Evolutionary conservation across 2,888 invertebrate genomes (phyloP).

Genomic region (Napeogenes sylphis): DNA sequence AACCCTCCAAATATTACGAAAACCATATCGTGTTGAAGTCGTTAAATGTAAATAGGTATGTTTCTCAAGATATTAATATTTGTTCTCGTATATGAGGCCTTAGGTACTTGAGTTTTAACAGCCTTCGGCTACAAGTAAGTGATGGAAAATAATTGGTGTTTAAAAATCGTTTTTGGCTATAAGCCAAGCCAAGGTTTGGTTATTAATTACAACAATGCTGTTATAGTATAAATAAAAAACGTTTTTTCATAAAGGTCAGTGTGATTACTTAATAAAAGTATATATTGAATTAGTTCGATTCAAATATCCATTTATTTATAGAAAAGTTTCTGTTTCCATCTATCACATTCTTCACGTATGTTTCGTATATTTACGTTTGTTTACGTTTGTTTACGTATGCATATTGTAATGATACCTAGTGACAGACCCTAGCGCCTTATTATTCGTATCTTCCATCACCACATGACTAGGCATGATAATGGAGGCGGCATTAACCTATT

Average conservation of each 20-base stretch:
- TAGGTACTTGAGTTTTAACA: constrained; percentile 21
- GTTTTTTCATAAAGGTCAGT: not conserved
- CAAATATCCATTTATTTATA: not conserved
- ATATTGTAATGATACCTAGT: too few species aligned
- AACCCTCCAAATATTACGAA: not conserved
- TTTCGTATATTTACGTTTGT: not conserved
- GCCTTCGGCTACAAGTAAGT: constrained; percentile 19
- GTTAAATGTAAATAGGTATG: constrained; percentile 10
- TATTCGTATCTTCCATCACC: constrained; percentile 48
- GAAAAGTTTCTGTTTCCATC: not conserved
- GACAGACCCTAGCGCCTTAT: constrained; percentile 25
- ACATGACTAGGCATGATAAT: constrained; percentile 70
- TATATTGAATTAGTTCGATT: not conserved
- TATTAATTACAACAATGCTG: constrained; percentile 6
- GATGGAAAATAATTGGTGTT: constrained; percentile 15
- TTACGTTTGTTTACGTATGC: too few species aligned
- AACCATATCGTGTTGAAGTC: constrained; percentile 9
- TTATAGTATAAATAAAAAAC: not conserved
- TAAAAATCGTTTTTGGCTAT: constrained; percentile 6
- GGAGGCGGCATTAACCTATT: constrained; percentile 69
- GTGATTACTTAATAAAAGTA: not conserved
- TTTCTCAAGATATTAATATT: constrained; percentile 25
- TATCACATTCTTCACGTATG: constrained; percentile 5
- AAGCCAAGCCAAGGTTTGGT: constrained; percentile 10
- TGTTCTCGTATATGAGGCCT: constrained; percentile 25